phyloP scores from a whole-genome alignment of 2,113 vertebrate species.

The Neogobius melanostomus region DNA sequence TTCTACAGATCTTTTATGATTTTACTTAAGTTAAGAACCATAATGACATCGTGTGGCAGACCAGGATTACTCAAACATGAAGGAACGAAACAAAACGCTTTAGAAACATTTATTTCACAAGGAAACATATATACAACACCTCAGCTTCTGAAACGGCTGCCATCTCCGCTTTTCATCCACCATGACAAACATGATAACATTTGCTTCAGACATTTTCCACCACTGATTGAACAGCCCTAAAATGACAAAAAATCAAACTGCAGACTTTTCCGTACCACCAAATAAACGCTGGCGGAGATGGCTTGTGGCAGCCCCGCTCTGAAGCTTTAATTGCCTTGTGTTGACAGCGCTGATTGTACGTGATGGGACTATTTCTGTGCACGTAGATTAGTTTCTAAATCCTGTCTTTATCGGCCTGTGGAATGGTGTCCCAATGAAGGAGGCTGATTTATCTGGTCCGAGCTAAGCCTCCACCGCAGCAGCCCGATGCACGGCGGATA shows the following conservation, averaged over 20 bases:
- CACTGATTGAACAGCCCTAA: neutral
- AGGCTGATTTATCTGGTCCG: neutral
- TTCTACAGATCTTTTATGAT: too few species aligned
- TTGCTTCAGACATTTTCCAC: neutral
- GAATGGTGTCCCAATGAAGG: neutral
- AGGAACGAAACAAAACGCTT: too few species aligned
- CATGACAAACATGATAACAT: neutral
- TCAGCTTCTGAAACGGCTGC: too few species aligned
- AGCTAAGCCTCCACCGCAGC: neutral
- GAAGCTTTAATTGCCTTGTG: conserved; percentile 35
- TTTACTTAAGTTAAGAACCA: too few species aligned
- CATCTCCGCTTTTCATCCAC: neutral
- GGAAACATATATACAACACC: too few species aligned
- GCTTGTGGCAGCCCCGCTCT: conserved; percentile 16
- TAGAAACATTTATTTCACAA: too few species aligned
- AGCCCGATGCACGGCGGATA: neutral
- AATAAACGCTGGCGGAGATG: conserved; percentile 9
- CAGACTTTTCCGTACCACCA: neutral
- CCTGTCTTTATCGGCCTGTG: conserved; percentile 10
- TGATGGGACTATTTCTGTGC: conserved; percentile 22
- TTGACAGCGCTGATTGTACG: conserved; percentile 16
- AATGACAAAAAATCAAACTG: neutral
- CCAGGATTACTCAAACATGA: too few species aligned
- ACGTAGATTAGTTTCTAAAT: conserved; percentile 12
- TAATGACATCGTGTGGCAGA: too few species aligned